phyloP scores from a whole-genome alignment of 2,113 vertebrate species.

The Prionailurus bengalensis region DNA sequence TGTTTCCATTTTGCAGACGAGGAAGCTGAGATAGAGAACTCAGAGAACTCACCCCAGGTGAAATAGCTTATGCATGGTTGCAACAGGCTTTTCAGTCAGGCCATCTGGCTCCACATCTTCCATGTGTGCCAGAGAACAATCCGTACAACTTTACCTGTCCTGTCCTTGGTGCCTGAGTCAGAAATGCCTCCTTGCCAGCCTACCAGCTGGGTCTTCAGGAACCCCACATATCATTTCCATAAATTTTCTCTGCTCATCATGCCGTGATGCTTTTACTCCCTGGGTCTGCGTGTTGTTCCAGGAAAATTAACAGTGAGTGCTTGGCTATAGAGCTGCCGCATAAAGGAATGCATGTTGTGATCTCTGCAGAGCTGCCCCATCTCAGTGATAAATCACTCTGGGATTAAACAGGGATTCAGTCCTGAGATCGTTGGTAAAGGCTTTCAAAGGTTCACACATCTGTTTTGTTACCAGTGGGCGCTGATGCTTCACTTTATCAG shows the following conservation, averaged over 20 bases:
- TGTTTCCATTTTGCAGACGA: background rate
- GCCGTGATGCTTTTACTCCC: background rate
- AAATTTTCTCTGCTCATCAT: no score
- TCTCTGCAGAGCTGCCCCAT: background rate
- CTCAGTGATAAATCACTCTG: background rate
- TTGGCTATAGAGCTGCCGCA: background rate
- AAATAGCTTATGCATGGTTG: background rate
- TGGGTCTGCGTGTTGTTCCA: background rate
- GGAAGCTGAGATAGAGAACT: background rate
- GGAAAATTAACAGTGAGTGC: background rate
- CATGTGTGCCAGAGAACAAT: rapidly evolving
- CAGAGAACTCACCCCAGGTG: background rate
- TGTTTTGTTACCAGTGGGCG: background rate
- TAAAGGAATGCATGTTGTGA: background rate
- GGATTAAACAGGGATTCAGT: background rate
- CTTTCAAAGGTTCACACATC: background rate
- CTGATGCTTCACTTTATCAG: background rate
- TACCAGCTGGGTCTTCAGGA: background rate
- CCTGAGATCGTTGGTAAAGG: background rate
- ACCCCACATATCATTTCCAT: background rate
- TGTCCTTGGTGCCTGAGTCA: background rate
- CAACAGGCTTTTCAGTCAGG: background rate
- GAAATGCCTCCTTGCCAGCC: background rate
- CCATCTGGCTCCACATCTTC: background rate
- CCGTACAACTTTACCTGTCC: rapidly evolving